Evolutionary conservation across 2,797 vertebrate species (phyloP), one percentile per base, ranked within the genome.

Genomic region (Tragopan temminckii): DNA sequence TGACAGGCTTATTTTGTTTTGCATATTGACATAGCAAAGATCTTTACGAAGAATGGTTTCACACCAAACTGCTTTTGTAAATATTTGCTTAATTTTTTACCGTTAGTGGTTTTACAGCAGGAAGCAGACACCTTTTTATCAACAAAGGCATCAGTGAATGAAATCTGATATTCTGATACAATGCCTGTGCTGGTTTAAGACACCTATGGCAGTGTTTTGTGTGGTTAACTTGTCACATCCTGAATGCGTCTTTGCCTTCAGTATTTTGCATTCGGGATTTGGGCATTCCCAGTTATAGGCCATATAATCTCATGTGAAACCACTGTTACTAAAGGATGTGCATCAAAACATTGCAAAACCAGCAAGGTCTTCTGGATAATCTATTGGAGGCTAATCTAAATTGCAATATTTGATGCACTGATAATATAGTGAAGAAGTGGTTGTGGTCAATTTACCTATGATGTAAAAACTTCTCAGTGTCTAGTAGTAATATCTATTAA

Each of bases 21-120:
- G 35, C 42, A 4, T 95, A 70, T 88, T 92, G 92, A 92, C 94
- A 84, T 64, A 92, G 74, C 46, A 80, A 70, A 84, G 31, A 79
- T 7, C 35, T 72, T 36, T 71, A 3, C 46, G 35, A 92, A 89
- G 63, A 93, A 92, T 74, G 64, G 35, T 66, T 85, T 91, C 18
- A 63, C 35, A 43, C 35, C 58, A 75, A 23, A 52, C 83, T 83
- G 42, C 24, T 45, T 45, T 66, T 66, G 53, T 87, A 89, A 88
- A 77, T 89, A 77, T 89, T 80, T 93, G 52, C 50, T 64, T 85
- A 40, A 38, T 89, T 38, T 87, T 4, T 69, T 85, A 19, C 53
- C 3, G 3, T 46, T 80, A 66, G 42, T 76, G 81, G 38, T 61
- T 91, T 82, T 46, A 57, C 79, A 43, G 70, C 80, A 91, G 75